phyloP scores from a whole-genome alignment of 2,888 invertebrate species.

The Himalopsyche tibetana region DNA sequence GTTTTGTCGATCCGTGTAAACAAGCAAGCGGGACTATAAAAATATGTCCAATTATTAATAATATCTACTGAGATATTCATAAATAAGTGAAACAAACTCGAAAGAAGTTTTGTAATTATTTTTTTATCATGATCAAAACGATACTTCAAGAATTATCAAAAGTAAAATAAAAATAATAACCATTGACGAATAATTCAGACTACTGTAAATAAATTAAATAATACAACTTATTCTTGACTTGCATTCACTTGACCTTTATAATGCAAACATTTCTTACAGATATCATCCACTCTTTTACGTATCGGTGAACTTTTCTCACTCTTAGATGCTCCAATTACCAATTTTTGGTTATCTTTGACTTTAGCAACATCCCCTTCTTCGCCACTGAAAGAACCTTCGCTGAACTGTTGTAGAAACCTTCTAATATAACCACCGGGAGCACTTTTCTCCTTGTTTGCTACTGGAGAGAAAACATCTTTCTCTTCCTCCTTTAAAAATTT shows the following conservation, averaged over 20 bases:
- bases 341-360: slow-evolving; percentile 47
- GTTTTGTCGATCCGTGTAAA: too few species aligned
- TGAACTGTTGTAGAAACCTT: slow-evolving; percentile 75
- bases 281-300: slow-evolving; percentile 74
- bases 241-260: slow-evolving; percentile 72
- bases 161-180: not conserved
- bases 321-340: slow-evolving; percentile 58
- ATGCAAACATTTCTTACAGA: slow-evolving; percentile 76
- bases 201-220: not conserved
- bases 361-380: slow-evolving; percentile 68
- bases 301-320: slow-evolving; percentile 71
- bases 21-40: too few species aligned
- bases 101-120: too few species aligned
- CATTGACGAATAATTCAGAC: not conserved
- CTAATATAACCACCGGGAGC: slow-evolving; percentile 75
- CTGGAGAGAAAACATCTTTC: slow-evolving; percentile 60
- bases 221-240: slow-evolving; percentile 50
- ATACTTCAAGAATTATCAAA: not conserved
- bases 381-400: slow-evolving; percentile 73
- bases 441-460: slow-evolving; percentile 67
- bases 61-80: too few species aligned
- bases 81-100: too few species aligned
- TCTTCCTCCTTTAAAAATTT: slow-evolving; percentile 52
- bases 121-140: too few species aligned
- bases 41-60: too few species aligned